Base-by-base conservation (phyloP, 2,888 invertebrate genomes). In the Emmelina monodactyla region DNA sequence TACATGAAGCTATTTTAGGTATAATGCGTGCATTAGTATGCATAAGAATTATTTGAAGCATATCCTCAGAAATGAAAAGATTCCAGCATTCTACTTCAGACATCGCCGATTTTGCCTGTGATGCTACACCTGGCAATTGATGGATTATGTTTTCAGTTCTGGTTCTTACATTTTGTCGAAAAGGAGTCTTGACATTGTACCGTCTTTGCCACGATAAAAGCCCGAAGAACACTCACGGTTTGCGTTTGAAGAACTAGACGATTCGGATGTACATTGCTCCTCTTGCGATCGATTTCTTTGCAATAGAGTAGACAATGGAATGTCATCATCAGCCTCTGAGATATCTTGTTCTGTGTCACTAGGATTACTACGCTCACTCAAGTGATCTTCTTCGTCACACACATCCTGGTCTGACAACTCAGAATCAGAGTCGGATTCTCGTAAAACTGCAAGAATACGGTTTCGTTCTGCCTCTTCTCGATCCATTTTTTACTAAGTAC, bases 81-180 rank as follows among this genome's bases (percentile, higher is more conserved):
- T 34, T 39, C 34, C 36, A 34, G 32, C 39, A 37, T 32, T 39
- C 34, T 16, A 34, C 22, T 37, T 39, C 37, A 34, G 34, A 37
- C 22, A 29, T 37, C 14, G 36, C 39, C 14, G 22, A 32, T 30
- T 43, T 37, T 37, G 37, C 39, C 34, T 35, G 35, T 38, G 33
- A 28, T 32, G 11, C 29, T 38, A 43, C 37, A 36, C 37, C 42
- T 40, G 40, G 39, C 38, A 35, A 37, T 32, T 38, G 35, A 32
- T 16, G 12, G 14, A 39, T 39, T 39, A 39, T 39, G 15, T 38
- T 44, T 40, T 40, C 32, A 5, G 35, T 14, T 33, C 35, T 44
- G 35, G 37, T 35, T 40, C 36, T 36, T 28, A 40, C 28, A 36
- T 42, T 44, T 41, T 41, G 37, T 34, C 39, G 35, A 42, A 41